These are phyloP conservation scores for Stenolophus ochropezus DNA, from an alignment of 2,888 invertebrate genomes.

Conservation along the genomic window DNA sequence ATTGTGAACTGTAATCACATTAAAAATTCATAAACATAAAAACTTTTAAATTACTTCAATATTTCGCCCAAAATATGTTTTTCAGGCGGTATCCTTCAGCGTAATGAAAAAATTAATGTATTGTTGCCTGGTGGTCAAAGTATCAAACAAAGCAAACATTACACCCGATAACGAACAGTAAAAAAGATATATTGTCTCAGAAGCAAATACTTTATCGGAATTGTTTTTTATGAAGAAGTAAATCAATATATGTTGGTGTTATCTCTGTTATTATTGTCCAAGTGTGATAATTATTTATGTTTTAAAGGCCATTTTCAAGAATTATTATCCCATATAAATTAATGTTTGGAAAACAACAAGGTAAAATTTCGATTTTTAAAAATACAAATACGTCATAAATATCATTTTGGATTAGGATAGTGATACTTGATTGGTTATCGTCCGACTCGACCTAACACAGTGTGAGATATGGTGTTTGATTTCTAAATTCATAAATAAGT, in stretches of 20 bases:
- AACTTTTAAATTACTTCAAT: constrained; percentile 31
- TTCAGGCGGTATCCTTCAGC: neutral
- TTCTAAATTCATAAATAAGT: too few species aligned
- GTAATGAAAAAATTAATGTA: constrained; percentile 18
- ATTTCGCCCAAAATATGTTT: constrained; percentile 1
- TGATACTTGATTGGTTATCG: too few species aligned
- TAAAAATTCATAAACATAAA: constrained; percentile 31
- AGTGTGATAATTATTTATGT: neutral
- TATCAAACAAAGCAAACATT: neutral
- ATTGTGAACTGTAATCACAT: constrained; percentile 39
- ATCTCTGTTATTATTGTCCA: neutral
- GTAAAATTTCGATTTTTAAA: neutral
- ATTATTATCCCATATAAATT: neutral
- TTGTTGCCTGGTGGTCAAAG: neutral
- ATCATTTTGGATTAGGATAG: too few species aligned
- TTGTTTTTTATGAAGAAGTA: constrained; percentile 8
- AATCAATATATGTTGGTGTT: constrained; percentile 6
- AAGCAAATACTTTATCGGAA: neutral
- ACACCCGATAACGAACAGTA: constrained; percentile 4
- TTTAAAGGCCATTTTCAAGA: neutral
- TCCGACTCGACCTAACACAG: too few species aligned
- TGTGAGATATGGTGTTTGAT: too few species aligned
- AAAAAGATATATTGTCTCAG: constrained; percentile 4
- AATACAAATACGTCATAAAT: too few species aligned
- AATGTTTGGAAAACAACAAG: neutral